These are phyloP conservation scores for Parnassius smintheus DNA, from an alignment of 2,888 invertebrate genomes.

Conservation along the genomic window DNA sequence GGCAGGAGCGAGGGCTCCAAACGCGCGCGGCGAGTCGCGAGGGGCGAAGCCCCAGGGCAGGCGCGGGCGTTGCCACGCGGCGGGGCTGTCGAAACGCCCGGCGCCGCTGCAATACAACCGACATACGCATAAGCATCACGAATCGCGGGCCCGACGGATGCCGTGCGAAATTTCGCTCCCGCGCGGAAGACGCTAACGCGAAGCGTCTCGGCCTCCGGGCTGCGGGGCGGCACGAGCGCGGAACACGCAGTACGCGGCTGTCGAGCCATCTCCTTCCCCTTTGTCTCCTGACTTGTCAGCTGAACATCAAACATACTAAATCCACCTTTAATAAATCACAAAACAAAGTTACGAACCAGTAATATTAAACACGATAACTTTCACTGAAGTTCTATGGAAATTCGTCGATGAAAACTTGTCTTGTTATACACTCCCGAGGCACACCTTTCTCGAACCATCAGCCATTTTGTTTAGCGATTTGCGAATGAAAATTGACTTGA, in stretches of 20 bases:
- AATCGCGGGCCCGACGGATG: slow-evolving; percentile 56
- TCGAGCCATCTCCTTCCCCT: slow-evolving; percentile 38
- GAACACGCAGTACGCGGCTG: slow-evolving; percentile 59
- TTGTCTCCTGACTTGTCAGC: slow-evolving; percentile 44
- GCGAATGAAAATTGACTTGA: slow-evolving; percentile 34
- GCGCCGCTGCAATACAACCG: slow-evolving; percentile 75
- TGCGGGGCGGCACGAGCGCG: slow-evolving; percentile 70
- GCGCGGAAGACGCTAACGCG: slow-evolving; percentile 55
- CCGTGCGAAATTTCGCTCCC: slow-evolving; percentile 40
- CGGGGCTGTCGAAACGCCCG: slow-evolving; percentile 66
- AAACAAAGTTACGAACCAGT: slow-evolving; percentile 80
- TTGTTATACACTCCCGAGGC: slow-evolving; percentile 64
- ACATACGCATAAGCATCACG: slow-evolving; percentile 66
- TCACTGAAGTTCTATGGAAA: slow-evolving; percentile 73
- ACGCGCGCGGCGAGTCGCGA: slow-evolving; percentile 72
- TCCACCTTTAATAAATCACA: slow-evolving; percentile 76
- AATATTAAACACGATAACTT: slow-evolving; percentile 72
- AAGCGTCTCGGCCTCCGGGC: slow-evolving; percentile 69
- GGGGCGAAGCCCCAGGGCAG: slow-evolving; percentile 45
- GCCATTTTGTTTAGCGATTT: slow-evolving; percentile 72
- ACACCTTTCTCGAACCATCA: slow-evolving; percentile 72
- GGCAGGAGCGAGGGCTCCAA: slow-evolving; percentile 75
- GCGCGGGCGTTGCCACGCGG: slow-evolving; percentile 64
- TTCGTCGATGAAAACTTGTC: slow-evolving; percentile 57
- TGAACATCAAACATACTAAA: slow-evolving; percentile 70